Evolutionary conservation across 2,888 invertebrate genomes (phyloP), one percentile per base, ranked within the genome.

Genomic region (Gibbula magus): DNA sequence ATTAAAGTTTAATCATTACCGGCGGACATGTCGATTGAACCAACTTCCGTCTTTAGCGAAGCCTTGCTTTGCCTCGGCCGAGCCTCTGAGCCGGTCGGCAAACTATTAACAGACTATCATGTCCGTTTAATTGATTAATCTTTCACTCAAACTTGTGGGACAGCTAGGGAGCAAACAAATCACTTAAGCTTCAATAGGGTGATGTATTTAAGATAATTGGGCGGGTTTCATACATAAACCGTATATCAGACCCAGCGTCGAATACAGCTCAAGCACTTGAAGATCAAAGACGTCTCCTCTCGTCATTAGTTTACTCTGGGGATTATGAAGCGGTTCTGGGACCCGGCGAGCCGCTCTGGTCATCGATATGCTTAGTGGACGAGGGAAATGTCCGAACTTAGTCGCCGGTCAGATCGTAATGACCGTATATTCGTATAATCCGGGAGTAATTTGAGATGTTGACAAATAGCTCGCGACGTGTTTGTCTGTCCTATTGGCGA

Each of bases 71-170:
- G 35, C 20, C 35, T 70, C 18, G 35, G 10, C 29, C 35, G 16
- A 35, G 39, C 70, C n/a, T 32, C n/a, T 70, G 39, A 70, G 70
- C 70, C 20, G 35, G 29, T 70, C 70, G 35, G 70, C n/a, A 70
- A 70, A 70, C 70, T 70, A 70, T 70, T 70, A 70, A 35, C 35
- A 70, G 70, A 25, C 70, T 70, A 70, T 70, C 70, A 75, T 75
- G 52, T 53, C 29, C 32, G n/a, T 75, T 75, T 75, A 75, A 75
- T 75, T 75, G 75, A 75, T 75, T 75, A 75, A 75, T 52, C 75
- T 75, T 32, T 75, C 54, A 32, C 54, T 32, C 75, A 75, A 75
- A 75, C 75, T 35, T 35, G 32, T 35, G 32, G 35, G 4, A 70
- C 70, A 70, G 32, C 35, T 32, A 20, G 32, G 20, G 10, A 32